These are phyloP conservation scores for Salvelinus namaycush DNA, from an alignment of 2,113 vertebrate genomes.

Conservation along the genomic window DNA sequence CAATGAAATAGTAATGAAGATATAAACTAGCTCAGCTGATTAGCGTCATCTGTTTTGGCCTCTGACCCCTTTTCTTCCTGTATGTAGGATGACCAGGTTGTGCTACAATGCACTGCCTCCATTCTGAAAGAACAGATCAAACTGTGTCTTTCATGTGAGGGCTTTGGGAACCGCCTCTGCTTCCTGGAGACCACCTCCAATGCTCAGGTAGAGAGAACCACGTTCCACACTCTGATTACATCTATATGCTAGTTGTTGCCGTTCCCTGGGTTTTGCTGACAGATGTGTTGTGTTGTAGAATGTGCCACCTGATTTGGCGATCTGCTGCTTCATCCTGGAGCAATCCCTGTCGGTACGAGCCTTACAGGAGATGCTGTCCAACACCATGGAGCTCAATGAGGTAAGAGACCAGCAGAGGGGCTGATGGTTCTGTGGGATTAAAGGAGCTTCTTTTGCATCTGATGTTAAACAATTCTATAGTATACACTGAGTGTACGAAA, in stretches of 20 bases:
- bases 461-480: no score
- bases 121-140: constrained; percentile 91
- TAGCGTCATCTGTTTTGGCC: neutral
- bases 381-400: constrained; percentile 77
- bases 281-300: constrained; percentile 71
- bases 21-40: neutral
- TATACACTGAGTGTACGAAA: no score
- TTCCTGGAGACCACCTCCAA: constrained; percentile 90
- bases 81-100: constrained; percentile 82
- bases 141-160: constrained; percentile 88
- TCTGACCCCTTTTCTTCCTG: neutral
- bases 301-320: constrained; percentile 87
- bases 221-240: neutral
- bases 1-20: no score
- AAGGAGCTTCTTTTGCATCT: no score
- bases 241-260: neutral
- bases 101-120: constrained; percentile 85
- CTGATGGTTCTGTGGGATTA: neutral
- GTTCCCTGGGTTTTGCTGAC: neutral
- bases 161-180: constrained; percentile 90
- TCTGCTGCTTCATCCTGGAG: constrained; percentile 90
- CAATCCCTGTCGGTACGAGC: constrained; percentile 92
- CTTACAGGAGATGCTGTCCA: constrained; percentile 87
- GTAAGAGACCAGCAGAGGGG: constrained; percentile 33
- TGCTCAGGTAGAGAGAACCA: constrained; percentile 77